Percentiles rank a stretch among this genome's conserved stretches.
Evolutionary conservation across 2,113 vertebrate species (phyloP).

Genomic region (Emydura subglobosa): DNA sequence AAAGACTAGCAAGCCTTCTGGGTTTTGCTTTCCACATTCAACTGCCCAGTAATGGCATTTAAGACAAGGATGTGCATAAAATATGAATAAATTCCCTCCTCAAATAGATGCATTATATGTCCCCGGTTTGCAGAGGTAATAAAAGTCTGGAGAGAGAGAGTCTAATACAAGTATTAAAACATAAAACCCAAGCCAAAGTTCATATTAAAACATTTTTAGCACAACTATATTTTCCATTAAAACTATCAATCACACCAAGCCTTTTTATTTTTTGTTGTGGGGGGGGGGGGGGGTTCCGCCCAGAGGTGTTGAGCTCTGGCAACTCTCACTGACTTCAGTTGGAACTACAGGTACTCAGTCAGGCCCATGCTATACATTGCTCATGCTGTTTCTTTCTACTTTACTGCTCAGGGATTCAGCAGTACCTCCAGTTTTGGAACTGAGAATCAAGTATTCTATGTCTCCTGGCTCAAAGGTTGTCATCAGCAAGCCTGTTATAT

Average conservation of each 20-base stretch:
- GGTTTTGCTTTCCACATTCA: background rate
- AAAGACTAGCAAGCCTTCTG: background rate
- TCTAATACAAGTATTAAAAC: background rate
- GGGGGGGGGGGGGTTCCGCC: background rate
- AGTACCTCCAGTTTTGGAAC: background rate
- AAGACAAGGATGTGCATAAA: background rate
- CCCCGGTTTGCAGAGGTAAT: background rate
- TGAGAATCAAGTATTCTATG: background rate
- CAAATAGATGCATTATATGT: background rate
- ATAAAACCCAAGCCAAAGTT: background rate
- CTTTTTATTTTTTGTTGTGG: background rate
- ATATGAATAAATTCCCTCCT: background rate
- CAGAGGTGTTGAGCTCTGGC: background rate
- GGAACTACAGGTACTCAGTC: background rate
- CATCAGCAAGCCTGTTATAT: slow-evolving; percentile 19
- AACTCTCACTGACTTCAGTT: background rate
- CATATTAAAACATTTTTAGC: background rate
- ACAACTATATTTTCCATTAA: background rate
- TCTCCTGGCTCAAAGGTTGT: background rate
- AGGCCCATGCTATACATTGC: background rate
- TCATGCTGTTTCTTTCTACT: background rate
- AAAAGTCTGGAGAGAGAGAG: background rate
- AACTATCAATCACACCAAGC: background rate
- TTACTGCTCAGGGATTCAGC: background rate
- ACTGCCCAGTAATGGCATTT: background rate